Conservation (phyloP, 2,797 vertebrate species). For the Eospalax fontanierii region DNA sequence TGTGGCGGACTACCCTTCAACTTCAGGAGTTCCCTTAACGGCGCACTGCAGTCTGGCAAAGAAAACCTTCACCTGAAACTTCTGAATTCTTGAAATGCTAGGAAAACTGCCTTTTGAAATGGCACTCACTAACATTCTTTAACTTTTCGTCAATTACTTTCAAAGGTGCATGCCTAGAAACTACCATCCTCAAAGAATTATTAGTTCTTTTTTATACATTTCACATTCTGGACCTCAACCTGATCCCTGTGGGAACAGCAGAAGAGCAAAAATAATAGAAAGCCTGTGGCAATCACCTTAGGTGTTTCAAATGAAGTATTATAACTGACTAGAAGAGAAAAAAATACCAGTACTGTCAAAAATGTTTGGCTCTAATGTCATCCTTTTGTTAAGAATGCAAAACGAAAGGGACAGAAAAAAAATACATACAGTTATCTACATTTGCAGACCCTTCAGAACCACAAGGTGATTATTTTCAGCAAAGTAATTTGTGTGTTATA, state of each 20-base stretch:
- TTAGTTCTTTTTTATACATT: neutral
- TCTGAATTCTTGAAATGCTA: constrained; percentile 12
- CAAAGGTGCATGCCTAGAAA: constrained; percentile 19
- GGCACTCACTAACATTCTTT: neutral
- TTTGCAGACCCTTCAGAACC: neutral
- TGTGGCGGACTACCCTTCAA: neutral
- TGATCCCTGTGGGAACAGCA: neutral
- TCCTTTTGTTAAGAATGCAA: constrained; percentile 21
- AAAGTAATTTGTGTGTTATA: neutral
- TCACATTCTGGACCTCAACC: neutral
- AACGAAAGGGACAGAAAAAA: neutral
- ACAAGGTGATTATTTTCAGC: constrained; percentile 30
- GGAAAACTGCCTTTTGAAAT: constrained; percentile 43
- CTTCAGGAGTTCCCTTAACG: neutral
- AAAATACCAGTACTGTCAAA: neutral
- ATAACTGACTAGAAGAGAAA: neutral
- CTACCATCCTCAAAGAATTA: neutral
- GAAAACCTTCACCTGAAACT: constrained; percentile 11
- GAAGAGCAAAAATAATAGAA: too few species aligned
- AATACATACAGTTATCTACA: neutral
- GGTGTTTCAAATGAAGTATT: constrained; percentile 32
- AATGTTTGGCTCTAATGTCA: constrained; percentile 33
- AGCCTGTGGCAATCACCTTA: neutral
- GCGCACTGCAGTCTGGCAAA: neutral
- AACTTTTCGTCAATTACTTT: constrained; percentile 28